Evolutionary conservation across 92 coral and sea anemone genomes (phyloP).

Genomic region (Porites lobata): DNA sequence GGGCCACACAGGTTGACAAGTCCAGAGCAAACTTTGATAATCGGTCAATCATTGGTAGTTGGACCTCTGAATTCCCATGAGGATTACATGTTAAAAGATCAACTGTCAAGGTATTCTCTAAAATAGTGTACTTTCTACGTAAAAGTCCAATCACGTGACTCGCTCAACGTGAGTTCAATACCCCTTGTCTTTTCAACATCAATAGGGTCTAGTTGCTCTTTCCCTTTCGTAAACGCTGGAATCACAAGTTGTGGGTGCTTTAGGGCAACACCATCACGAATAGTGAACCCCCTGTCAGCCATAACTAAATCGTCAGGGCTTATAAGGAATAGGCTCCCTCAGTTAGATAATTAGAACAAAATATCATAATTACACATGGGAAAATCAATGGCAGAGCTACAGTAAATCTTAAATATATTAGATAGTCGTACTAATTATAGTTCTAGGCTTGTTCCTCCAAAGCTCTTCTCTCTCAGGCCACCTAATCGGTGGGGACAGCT

Average conservation of each 20-base stretch:
- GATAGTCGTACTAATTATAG: too few relatives aligned
- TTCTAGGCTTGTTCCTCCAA: neutral
- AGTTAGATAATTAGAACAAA: too few relatives aligned
- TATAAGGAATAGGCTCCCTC: too few relatives aligned
- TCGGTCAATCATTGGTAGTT: slow-evolving; percentile 66
- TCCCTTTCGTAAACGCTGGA: slow-evolving; percentile 52
- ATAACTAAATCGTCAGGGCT: neutral
- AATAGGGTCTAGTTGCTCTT: slow-evolving; percentile 41
- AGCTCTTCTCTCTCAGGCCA: slow-evolving; percentile 48
- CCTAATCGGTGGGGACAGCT: slow-evolving; percentile 42
- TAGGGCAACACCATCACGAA: slow-evolving; percentile 32
- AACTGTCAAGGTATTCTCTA: slow-evolving; percentile 35
- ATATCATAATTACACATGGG: too few relatives aligned
- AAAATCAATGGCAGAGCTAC: too few relatives aligned
- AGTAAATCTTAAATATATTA: too few relatives aligned
- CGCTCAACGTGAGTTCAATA: slow-evolving; percentile 35
- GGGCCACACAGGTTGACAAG: slow-evolving; percentile 76
- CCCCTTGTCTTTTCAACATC: slow-evolving; percentile 43
- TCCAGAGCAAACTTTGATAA: slow-evolving; percentile 74
- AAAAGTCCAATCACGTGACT: slow-evolving; percentile 41
- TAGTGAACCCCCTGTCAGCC: slow-evolving; percentile 24
- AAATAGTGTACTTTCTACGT: slow-evolving; percentile 42
- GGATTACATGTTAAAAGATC: slow-evolving; percentile 51
- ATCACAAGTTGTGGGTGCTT: slow-evolving; percentile 42
- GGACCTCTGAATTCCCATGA: slow-evolving; percentile 34